Evolutionary conservation across 2,888 invertebrate species (phyloP), one percentile per base, ranked within the genome.

Genomic region (Drosophila neoperkinsi): DNA sequence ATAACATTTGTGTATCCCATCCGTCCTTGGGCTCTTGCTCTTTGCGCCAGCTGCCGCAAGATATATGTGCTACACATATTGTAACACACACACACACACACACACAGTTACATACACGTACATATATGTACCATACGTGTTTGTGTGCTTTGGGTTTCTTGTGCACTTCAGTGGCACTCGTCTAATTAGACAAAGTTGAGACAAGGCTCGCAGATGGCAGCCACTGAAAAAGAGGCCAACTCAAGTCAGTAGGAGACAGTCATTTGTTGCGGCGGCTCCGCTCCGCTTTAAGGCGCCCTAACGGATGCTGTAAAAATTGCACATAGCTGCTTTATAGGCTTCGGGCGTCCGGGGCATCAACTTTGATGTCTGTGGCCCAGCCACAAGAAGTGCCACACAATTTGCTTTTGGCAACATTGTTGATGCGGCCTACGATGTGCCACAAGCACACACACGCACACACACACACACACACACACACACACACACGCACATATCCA

Each of bases 181-280:
- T 90, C 85, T 89, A 87, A 87, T 87, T 87, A 87, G 84, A 90
- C 90, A 87, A 79, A 83, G 87, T 83, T 83, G 70, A 85, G 88
- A 66, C 79, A 59, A 66, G 67, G 70, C 67, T 21, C 28, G 65
- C 57, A 49, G 34, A 68, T 64, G 61, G 82, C 67, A 66, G 64
- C 52, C 67, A 61, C 63, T 70, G 66, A 74, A 74, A 79, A 82
- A 76, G 71, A 66, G 77, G 63, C 70, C 52, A 57, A 46, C 63
- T 65, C 50, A 28, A 41, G 51, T 28, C 73, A 41, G 58, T 70
- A 57, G 63, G 52, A 61, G 52, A 50, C 57, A 65, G 38, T 69
- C 86, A 82, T 88, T 84, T 76, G 67, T 79, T 74, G 86, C 53
- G 60, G 68, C 46, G 57, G 46, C 25, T 21, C 13, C 43, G 43